Evolutionary conservation across 2,797 vertebrate genomes (phyloP), one percentile per base, ranked within the genome.

Genomic region (Spinus olivaceus): DNA sequence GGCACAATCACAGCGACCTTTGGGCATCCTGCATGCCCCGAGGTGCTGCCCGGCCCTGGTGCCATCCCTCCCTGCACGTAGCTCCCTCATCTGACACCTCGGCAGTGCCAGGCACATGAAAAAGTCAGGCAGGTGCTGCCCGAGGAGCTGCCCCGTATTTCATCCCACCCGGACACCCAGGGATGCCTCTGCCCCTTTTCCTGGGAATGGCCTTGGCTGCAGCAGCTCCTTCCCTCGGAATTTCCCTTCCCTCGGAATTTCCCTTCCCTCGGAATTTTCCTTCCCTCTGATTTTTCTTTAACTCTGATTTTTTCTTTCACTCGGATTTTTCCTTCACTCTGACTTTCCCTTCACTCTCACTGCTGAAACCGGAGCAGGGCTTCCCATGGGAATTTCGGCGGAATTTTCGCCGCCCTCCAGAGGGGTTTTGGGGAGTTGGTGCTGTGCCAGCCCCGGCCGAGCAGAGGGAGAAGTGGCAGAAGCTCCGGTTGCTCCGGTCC

Each of bases 41-140:
- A 13, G 39, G 6, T 5, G 21, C 19, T 20, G 49, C 8, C 21
- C 1, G 28, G 14, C 6, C 13, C 5, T 81, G 91, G 5, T 27
- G 81, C 81, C 86, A 41, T 5, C 70, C 39, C 44, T 6, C 25
- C 57, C 17, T 0, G 83, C 92, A 67, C 76, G 67, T 42, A 32
- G 86, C 92, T 44, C 73, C 61, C 84, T 46, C 92, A 93, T 73
- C 94, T 95, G 94, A 89, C 83, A 19, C 81, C 65, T 24, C 2
- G 4, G 8, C 72, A 0, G 37, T 95, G 95, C 95, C 92, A 97
- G 82, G 76, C 10, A 2, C 61, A 30, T 97, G 97, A 97, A 94
- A 97, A 96, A 97, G 96, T 96, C 96, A 96, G 88, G 92, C 97
- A 97, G 96, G 92, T 97, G 97, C 83, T 20, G 1, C n/a, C 51